Base-by-base conservation (phyloP, 1,140 invertebrate species). In the Drosophila bocki region DNA sequence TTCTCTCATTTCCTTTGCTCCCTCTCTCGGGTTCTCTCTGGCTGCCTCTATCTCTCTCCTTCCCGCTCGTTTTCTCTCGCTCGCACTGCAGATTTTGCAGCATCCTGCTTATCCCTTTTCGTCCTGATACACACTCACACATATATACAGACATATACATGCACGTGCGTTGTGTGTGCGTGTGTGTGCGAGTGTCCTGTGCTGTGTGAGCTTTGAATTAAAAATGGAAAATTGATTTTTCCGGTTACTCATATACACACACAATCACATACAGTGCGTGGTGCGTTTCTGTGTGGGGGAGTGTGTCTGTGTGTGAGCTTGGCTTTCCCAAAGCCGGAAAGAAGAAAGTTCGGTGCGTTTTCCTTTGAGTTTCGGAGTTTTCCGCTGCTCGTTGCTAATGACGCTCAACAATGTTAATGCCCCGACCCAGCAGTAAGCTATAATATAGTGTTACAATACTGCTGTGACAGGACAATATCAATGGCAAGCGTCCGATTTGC, bases 401-500 rank as follows among this genome's bases (percentile, higher is more conserved):
- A 82, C 82, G 77, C 84, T 82, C 81, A 88, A 93, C 92, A 93
- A 92, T 93, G 92, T 92, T 92, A 93, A 97, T 97, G 96, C 97
- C 96, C 96, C 95, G 96, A 94, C 94, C 95, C 96, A 97, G 96
- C 96, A 97, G 96, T 97, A 97, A 94, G 93, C 83, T 93, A 93
- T 91, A 71, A 45, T 92, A 70, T 70, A 93, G 93, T 93, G 93
- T 51, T 78, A 93, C 94, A 95, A 95, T 97, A 97, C 96, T 97
- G 96, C 96, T 97, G 96, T 97, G 96, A 97, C 96, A 97, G 96
- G 96, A 97, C 96, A 97, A 97, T 97, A 97, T 97, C 95, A 96
- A 94, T 94, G 95, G 91, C 91, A 91, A 93, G 88, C 94, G 93
- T 92, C 70, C 53, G 17, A 41, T 57, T 17, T 26, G 3, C 22